phyloP scores from a whole-genome alignment of 2,797 vertebrate species.

The Enteromius viviparus region DNA sequence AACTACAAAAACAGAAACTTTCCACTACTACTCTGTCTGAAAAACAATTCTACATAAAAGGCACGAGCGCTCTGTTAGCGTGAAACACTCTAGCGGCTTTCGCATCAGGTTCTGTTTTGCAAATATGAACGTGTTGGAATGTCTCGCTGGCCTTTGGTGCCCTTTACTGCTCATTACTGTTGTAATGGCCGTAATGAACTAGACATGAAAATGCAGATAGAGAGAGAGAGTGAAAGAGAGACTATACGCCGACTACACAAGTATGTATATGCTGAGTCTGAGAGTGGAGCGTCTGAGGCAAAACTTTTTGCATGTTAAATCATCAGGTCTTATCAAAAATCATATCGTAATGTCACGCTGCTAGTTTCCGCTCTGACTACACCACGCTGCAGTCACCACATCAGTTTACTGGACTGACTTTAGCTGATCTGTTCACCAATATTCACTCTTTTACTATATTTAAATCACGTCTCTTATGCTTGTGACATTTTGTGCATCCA shows the following conservation, averaged over 20 bases:
- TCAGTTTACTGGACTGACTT: not conserved
- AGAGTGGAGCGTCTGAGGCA: constrained; percentile 3
- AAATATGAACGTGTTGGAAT: not conserved
- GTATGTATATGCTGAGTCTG: not conserved
- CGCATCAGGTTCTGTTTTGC: not conserved
- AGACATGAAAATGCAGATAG: constrained; percentile 27
- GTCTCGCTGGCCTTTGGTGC: constrained; percentile 27
- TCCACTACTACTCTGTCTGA: constrained; percentile 3
- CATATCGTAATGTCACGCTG: constrained; percentile 20
- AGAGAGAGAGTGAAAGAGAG: not conserved
- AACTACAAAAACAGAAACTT: constrained; percentile 7
- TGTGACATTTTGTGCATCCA: not conserved
- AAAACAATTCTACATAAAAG: constrained; percentile 4
- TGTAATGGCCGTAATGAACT: constrained; percentile 38
- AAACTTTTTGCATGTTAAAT: constrained; percentile 3
- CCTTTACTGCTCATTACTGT: constrained; percentile 41
- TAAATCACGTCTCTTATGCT: not conserved
- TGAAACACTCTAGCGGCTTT: not conserved
- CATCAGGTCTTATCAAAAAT: constrained; percentile 31
- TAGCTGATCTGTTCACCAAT: not conserved
- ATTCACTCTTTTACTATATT: not conserved
- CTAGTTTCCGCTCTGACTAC: constrained; percentile 14
- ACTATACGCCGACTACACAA: not conserved
- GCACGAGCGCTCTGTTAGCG: not conserved
- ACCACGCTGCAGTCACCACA: not conserved